Percentiles rank a stretch among this genome's conserved stretches.
These are phyloP conservation scores for Philaethria dido DNA, from an alignment of 2,888 invertebrate genomes.

Conservation along the genomic window DNA sequence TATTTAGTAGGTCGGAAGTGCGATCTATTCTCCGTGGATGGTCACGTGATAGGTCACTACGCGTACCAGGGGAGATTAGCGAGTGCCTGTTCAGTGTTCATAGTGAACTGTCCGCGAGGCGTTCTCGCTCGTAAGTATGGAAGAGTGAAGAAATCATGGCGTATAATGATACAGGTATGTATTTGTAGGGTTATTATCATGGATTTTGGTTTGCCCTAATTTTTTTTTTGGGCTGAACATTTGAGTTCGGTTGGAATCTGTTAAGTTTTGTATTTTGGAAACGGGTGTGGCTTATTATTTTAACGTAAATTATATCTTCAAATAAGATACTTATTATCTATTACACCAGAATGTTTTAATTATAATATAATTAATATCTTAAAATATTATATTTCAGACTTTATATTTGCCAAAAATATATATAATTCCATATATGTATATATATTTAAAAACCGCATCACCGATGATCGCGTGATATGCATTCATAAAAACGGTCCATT, in stretches of 20 bases:
- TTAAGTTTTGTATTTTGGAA: too few species aligned
- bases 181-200: slow-evolving; percentile 1
- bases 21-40: slow-evolving; percentile 67
- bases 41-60: slow-evolving; percentile 66
- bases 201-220: background rate
- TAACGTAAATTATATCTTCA: background rate
- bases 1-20: slow-evolving; percentile 68
- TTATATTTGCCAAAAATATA: background rate
- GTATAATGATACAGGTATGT: slow-evolving; percentile 52
- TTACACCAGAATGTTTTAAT: too few species aligned
- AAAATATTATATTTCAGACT: too few species aligned
- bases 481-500: slow-evolving; percentile 27
- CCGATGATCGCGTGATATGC: slow-evolving; percentile 11
- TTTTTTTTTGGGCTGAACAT: slow-evolving; percentile 10
- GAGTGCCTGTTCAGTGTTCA: slow-evolving; percentile 66
- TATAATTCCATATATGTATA: background rate
- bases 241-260: too few species aligned
- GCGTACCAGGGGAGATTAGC: slow-evolving; percentile 58
- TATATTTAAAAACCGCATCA: background rate
- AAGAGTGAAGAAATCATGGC: slow-evolving; percentile 50
- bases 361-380: too few species aligned
- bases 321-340: too few species aligned
- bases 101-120: slow-evolving; percentile 54
- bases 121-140: slow-evolving; percentile 59
- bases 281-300: slow-evolving; percentile 63